Base-by-base conservation (phyloP, 1,140 invertebrate genomes). In the Babylonia areolata region DNA sequence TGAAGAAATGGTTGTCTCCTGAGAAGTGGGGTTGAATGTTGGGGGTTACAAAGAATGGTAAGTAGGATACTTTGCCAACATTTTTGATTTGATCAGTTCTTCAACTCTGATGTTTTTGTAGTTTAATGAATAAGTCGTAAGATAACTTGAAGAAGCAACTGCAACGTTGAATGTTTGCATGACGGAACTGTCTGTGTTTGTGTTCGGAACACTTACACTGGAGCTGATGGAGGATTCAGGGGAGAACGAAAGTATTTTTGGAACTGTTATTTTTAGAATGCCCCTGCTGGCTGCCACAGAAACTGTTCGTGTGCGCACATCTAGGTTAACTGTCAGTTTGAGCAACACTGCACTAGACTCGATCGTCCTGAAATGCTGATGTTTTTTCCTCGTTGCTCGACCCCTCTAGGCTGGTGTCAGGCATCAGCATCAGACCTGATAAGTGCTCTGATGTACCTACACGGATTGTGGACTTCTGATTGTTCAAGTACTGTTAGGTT, bases 1-100 rank as follows among this genome's bases (percentile, higher is more conserved):
- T 64, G 58, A 64, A 51, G 46, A 64, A 64, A 64, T 64, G 58
- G 58, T 64, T 64, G 58, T 64, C 58, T 64, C 58, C 28, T 64
- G 58, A 64, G 28, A 23, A 28, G n/a, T n/a, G 23, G 28, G 58
- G 15, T n/a, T 23, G 58, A 64, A 64, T 64, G 58, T 64, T n/a
- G 58, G 58, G 58, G 58, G 58, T 64, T 5, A 64, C 5, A 64
- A n/a, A 64, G 58, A 64, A 64, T 2, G 58, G 58, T 64, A 64
- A 64, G 58, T n/a, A 23, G 58, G 5, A n/a, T 6, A 64, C 6
- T 64, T n/a, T 64, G 58, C 15, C 23, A 23, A 28, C 58, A 12
- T 64, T 64, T 12, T n/a, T 64, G 23, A 64, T 20, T 23, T 20
- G 6, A 0, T 3, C 28, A 64, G 0, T 6, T 64, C 5, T n/a